phyloP scores from a whole-genome alignment of 2,888 invertebrate species.

The Cheilosia vernalis region DNA sequence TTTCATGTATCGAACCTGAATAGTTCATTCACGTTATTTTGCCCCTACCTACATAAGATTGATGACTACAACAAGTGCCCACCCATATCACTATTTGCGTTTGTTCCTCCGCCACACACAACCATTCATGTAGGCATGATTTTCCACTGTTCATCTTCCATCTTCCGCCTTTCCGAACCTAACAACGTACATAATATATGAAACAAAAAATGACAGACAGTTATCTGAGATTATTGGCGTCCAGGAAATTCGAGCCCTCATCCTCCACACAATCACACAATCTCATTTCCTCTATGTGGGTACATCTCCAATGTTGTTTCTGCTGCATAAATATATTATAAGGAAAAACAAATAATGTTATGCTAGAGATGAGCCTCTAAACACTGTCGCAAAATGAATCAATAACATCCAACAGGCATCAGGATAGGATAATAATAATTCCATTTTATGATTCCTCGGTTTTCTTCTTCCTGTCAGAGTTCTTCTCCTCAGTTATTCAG shows the following conservation, averaged over 20 bases:
- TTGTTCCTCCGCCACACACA: not conserved
- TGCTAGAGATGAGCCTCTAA: constrained; percentile 22
- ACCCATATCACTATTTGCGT: not conserved
- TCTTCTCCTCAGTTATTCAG: not conserved
- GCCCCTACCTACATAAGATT: too few relatives aligned
- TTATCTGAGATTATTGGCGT: too few relatives aligned
- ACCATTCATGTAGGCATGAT: constrained; percentile 7
- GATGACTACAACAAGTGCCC: too few relatives aligned
- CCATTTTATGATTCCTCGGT: constrained; percentile 35
- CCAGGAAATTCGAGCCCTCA: constrained; percentile 11
- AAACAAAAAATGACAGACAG: constrained; percentile 17
- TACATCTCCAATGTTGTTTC: not conserved
- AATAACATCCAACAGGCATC: constrained; percentile 37
- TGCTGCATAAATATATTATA: not conserved
- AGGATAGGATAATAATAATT: constrained; percentile 58
- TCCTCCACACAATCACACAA: not conserved
- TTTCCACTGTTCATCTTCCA: not conserved
- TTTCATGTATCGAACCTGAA: too few relatives aligned
- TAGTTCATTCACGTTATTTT: too few relatives aligned
- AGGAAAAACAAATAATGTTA: not conserved
- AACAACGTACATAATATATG: constrained; percentile 11
- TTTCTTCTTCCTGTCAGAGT: constrained; percentile 6
- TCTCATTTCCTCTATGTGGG: not conserved
- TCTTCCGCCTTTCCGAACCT: not conserved
- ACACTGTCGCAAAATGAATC: constrained; percentile 44